Base-by-base conservation (phyloP, 1,140 invertebrate species). In the Atopsyche davidsoni region DNA sequence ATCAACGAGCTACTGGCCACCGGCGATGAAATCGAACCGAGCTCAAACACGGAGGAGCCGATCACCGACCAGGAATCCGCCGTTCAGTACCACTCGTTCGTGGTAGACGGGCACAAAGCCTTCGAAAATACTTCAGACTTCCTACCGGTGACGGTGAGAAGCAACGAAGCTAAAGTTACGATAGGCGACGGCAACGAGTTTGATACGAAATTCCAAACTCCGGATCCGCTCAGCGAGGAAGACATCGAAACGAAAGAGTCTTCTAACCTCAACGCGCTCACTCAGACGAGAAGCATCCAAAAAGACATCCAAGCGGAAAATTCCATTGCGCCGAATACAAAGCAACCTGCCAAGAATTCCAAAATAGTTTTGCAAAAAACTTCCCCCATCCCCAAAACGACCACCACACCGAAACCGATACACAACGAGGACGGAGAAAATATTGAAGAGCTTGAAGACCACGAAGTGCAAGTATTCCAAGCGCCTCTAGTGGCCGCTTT, bases 401-500 rank as follows among this genome's bases (percentile, higher is more conserved):
- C 79, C 9, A 78, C 77, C 1, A 76, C 78, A 6, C 75, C 79
- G 0, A 75, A 77, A 45, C 76, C 76, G 36, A 78, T 73, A 0
- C 75, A 77, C 52, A 77, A 79, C 51, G 76, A 78, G 53, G 81
- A 83, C 62, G 80, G 74, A 21, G 77, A 81, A 64, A 79, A 79
- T 59, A 79, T 79, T 40, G 76, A 78, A 59, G 66, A 78, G 55
- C 78, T 80, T 1, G 75, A 79, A 60, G 77, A 80, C 59, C 77
- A 80, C 57, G 83, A 86, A 45, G 85, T 90, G 9, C 86, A 87
- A 61, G 87, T 90, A 38, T 86, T 85, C 60, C 79, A 81, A 54
- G 85, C 86, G 3, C 85, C 87, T 0, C 60, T 90, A 22, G 82
- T 89, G 1, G 85, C 85, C 1, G 86, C 87, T 0, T 90, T 90